A percentile compares a stretch with the other conserved stretches of the same genome.
These are phyloP conservation scores for Lacerta agilis DNA, from an alignment of 2,797 vertebrate species.

Conservation along the genomic window DNA sequence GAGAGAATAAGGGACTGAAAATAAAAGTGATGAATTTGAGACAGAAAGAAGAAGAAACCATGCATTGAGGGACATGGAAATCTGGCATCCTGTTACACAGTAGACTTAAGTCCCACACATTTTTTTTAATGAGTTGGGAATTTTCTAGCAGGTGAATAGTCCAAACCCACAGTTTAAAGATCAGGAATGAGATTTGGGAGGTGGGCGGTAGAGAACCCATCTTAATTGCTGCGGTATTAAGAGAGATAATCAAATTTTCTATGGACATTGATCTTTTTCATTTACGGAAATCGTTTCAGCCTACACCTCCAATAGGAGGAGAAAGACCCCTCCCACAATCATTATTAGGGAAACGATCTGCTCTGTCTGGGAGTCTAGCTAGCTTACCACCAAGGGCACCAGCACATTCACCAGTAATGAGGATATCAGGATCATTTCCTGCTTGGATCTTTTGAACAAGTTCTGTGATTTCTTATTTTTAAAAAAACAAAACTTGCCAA, in stretches of 20 bases:
- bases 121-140: conserved; percentile 5
- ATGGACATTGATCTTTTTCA: conserved; percentile 29
- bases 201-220: not conserved
- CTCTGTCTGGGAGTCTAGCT: conserved; percentile 10
- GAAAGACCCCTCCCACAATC: not conserved
- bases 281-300: not conserved
- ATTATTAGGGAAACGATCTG: conserved; percentile 16
- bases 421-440: conserved; percentile 1
- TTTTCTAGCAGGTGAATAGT: conserved; percentile 8
- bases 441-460: conserved; percentile 48
- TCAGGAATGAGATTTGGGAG: not conserved
- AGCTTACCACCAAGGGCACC: conserved; percentile 11
- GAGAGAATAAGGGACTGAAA: conserved; percentile 38
- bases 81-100: conserved; percentile 6
- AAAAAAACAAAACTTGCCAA: not conserved
- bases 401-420: conserved; percentile 13
- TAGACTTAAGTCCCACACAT: conserved; percentile 7
- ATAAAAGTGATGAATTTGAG: conserved; percentile 30
- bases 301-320: not conserved
- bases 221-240: conserved; percentile 10
- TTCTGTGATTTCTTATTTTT: conserved; percentile 2
- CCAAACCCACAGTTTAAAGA: conserved; percentile 31
- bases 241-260: conserved; percentile 36
- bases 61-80: not conserved
- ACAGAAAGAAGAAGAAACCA: not conserved